Percentiles rank a stretch among this genome's conserved stretches.
phyloP scores from a whole-genome alignment of 1,140 invertebrate species.

The Radopholus similis region DNA sequence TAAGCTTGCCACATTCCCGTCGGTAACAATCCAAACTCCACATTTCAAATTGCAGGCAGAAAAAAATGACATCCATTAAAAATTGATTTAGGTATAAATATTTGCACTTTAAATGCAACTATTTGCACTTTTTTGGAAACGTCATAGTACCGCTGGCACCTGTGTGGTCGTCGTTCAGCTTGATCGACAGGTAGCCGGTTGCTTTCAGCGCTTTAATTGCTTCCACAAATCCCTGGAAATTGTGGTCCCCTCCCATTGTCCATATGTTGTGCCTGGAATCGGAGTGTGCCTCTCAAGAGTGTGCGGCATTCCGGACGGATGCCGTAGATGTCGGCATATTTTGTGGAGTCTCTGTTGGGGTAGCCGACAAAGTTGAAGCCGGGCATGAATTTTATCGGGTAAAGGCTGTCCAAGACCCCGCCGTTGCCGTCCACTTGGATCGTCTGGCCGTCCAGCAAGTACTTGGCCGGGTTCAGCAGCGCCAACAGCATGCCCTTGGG shows the following conservation, averaged over 20 bases:
- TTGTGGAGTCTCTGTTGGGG: constrained; percentile 88
- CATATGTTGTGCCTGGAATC: constrained; percentile 69
- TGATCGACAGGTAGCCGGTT: constrained; percentile 79
- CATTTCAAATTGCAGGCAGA: too few relatives aligned
- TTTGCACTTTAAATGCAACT: too few relatives aligned
- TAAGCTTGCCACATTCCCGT: too few relatives aligned
- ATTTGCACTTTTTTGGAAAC: constrained; percentile 81
- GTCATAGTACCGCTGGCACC: constrained; percentile 79
- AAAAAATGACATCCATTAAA: too few relatives aligned
- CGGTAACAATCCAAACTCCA: too few relatives aligned
- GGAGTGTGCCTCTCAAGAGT: constrained; percentile 81
- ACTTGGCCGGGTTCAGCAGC: constrained; percentile 80
- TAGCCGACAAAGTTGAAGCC: constrained; percentile 95
- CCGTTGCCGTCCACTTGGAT: constrained; percentile 83
- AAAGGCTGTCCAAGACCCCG: constrained; percentile 74
- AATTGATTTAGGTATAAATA: too few relatives aligned
- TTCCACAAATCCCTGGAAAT: constrained; percentile 75
- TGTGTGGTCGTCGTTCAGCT: constrained; percentile 77
- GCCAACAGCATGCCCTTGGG: constrained; percentile 68
- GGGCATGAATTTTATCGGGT: constrained; percentile 81
- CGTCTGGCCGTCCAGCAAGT: constrained; percentile 76
- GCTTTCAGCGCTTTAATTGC: constrained; percentile 78
- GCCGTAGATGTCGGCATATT: constrained; percentile 81
- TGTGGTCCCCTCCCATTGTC: too few relatives aligned
- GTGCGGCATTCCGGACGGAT: constrained; percentile 76